Evolutionary conservation across 37 sponge, comb jelly and placozoan species (phyloP).

Genomic region (Haliclona indistincta): DNA sequence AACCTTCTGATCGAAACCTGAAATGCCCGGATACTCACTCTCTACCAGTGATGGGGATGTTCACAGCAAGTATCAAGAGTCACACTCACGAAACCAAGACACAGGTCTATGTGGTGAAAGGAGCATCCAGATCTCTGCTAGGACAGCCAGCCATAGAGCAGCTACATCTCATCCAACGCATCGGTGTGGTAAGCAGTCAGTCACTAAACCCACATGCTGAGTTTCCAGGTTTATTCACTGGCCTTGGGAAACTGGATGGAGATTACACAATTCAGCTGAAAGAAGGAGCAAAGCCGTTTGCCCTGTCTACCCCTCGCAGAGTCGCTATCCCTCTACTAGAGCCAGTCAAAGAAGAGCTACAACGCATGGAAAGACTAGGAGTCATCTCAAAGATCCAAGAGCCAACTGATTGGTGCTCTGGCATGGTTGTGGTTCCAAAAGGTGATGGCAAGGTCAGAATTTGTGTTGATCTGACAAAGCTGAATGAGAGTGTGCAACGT

Average conservation of each 20-base stretch:
- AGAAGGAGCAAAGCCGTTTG: constrained; percentile 20
- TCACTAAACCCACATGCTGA: neutral
- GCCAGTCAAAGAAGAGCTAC: no score
- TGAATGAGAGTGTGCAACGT: no score
- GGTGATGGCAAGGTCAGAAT: no score
- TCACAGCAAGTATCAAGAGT: neutral
- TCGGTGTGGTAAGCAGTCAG: neutral
- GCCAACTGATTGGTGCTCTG: no score
- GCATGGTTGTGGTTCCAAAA: no score
- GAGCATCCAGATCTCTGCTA: constrained; percentile 11
- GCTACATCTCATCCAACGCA: constrained; percentile 8
- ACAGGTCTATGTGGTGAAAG: constrained; percentile 20
- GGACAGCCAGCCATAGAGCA: constrained; percentile 42
- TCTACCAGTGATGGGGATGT: neutral
- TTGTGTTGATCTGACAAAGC: no score
- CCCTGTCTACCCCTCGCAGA: no score
- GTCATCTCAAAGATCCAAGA: no score
- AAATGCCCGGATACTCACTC: neutral
- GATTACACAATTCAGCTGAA: constrained; percentile 32
- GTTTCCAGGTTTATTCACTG: constrained; percentile 34
- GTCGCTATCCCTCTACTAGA: no score
- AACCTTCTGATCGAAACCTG: neutral
- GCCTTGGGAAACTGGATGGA: constrained; percentile 38
- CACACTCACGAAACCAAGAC: neutral
- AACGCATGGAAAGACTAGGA: no score